Evolutionary conservation across 2,888 invertebrate species (phyloP).

Genomic region (Tetragonisca angustula): DNA sequence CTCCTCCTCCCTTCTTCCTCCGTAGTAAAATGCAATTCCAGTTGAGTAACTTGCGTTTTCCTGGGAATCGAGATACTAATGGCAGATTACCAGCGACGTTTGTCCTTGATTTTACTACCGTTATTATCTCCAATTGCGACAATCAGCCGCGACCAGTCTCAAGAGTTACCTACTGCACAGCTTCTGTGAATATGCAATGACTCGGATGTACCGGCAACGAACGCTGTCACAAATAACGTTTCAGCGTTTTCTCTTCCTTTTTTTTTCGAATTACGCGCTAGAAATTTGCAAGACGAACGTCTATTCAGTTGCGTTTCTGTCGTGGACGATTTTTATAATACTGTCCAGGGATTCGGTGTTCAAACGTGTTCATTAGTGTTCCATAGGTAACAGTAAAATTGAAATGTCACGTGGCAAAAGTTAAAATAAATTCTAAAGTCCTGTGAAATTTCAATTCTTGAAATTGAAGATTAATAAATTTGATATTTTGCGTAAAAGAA

Average conservation of each 20-base stretch:
- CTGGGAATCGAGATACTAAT: constrained; percentile 42
- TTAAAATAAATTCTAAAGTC: too few species aligned
- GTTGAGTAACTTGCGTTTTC: constrained; percentile 35
- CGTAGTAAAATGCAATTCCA: constrained; percentile 29
- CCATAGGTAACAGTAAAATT: too few species aligned
- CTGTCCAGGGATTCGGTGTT: too few species aligned
- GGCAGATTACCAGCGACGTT: constrained; percentile 32
- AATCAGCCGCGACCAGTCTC: constrained; percentile 5
- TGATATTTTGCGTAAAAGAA: too few species aligned
- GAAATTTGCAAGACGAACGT: not conserved
- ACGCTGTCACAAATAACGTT: constrained; percentile 27
- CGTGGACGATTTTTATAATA: too few species aligned
- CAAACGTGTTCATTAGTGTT: too few species aligned
- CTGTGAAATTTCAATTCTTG: too few species aligned
- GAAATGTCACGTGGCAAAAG: too few species aligned
- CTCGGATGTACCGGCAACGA: not conserved
- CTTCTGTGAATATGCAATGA: constrained; percentile 21
- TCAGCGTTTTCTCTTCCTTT: not conserved
- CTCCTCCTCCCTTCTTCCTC: not conserved
- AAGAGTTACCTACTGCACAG: not conserved
- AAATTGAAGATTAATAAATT: too few species aligned
- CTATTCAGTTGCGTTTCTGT: too few species aligned
- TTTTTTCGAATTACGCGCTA: not conserved
- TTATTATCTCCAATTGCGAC: constrained; percentile 43
- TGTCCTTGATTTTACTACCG: constrained; percentile 39